A percentile compares a stretch with the other conserved stretches of the same genome.
Conservation (phyloP, 2,888 invertebrate genomes). For the Galerucella calmariensis region DNA sequence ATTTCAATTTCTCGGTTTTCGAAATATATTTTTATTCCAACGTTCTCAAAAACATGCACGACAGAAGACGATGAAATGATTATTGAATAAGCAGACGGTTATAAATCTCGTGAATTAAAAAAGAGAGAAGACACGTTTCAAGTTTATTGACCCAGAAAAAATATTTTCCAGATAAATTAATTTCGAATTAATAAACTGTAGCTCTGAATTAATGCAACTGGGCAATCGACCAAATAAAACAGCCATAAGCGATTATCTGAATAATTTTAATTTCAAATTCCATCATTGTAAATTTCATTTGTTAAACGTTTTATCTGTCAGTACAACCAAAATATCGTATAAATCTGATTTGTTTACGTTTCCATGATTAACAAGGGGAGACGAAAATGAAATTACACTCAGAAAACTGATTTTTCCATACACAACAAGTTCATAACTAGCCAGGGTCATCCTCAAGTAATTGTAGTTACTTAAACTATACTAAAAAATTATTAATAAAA, state of each 20-base stretch:
- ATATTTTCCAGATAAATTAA: slow-evolving; percentile 21
- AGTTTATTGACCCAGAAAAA: slow-evolving; percentile 14
- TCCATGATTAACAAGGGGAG: not conserved
- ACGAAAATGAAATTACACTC: not conserved
- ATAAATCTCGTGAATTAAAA: not conserved
- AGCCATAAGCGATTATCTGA: slow-evolving; percentile 16
- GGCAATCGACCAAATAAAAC: slow-evolving; percentile 20
- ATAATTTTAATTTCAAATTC: slow-evolving; percentile 16
- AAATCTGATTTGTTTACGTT: not conserved
- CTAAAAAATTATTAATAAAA: too few species aligned
- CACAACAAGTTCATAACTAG: too few species aligned
- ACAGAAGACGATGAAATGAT: not conserved
- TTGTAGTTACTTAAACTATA: too few species aligned
- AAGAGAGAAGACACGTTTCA: not conserved
- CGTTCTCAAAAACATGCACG: not conserved
- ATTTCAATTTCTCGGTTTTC: not conserved
- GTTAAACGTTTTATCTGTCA: slow-evolving; percentile 11
- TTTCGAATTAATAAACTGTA: slow-evolving; percentile 18
- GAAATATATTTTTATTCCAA: not conserved
- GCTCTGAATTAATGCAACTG: slow-evolving; percentile 9
- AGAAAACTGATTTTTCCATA: not conserved
- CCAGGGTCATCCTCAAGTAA: too few species aligned
- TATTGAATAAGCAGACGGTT: slow-evolving; percentile 6
- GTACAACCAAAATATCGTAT: slow-evolving; percentile 11
- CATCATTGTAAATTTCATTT: slow-evolving; percentile 7